Percentiles rank a stretch among this genome's conserved stretches.
Evolutionary conservation across 2,888 invertebrate genomes (phyloP).

Genomic region (Isotomurus palustris): DNA sequence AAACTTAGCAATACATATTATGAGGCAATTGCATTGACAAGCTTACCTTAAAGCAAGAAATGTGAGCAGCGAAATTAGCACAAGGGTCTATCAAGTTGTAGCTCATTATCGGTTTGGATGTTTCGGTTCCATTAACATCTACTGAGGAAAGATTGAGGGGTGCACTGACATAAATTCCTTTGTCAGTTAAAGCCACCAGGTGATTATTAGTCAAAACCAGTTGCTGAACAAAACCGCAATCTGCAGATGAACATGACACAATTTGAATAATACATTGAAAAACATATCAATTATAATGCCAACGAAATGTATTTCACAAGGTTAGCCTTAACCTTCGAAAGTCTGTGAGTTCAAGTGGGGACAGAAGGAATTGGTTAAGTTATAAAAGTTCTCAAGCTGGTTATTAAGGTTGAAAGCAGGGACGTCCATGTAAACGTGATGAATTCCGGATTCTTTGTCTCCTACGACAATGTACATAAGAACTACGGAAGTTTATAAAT

Average conservation of each 20-base stretch:
- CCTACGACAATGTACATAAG: background rate
- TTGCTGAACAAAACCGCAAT: slow-evolving; percentile 17
- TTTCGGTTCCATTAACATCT: background rate
- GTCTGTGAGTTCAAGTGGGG: background rate
- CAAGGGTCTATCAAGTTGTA: slow-evolving; percentile 29
- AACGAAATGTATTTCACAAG: background rate
- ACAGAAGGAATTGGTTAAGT: slow-evolving; percentile 5
- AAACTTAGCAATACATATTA: background rate
- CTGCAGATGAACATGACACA: slow-evolving; percentile 8
- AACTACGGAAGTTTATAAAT: background rate
- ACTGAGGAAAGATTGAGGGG: slow-evolving; percentile 21
- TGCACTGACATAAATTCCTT: slow-evolving; percentile 25
- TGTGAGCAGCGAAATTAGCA: slow-evolving; percentile 4
- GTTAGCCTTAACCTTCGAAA: background rate
- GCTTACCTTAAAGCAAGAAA: slow-evolving; percentile 24
- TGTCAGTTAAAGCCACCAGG: slow-evolving; percentile 20
- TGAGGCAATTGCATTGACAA: background rate
- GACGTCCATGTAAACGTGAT: slow-evolving; percentile 1
- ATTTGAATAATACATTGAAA: background rate
- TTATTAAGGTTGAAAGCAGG: background rate
- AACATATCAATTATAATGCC: background rate
- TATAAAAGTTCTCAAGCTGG: background rate
- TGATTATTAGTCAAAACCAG: slow-evolving; percentile 31
- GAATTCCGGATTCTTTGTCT: background rate
- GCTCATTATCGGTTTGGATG: slow-evolving; percentile 11